Evolutionary conservation across 2,888 invertebrate species (phyloP).

Genomic region (Mactromeris polynyma): DNA sequence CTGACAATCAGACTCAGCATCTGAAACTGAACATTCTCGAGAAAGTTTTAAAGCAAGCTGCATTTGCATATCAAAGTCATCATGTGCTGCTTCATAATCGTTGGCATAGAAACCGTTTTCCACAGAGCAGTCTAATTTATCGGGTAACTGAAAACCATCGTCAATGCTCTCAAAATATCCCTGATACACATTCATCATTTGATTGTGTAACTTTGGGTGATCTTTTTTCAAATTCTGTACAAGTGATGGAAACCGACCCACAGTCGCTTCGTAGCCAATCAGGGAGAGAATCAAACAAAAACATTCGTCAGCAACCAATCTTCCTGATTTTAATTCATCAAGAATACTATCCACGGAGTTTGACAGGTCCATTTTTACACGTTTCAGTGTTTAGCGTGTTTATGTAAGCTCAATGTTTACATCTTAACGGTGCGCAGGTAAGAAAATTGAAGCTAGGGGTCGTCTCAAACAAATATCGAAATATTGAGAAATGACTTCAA

Average conservation of each 20-base stretch:
- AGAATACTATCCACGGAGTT: slow-evolving; percentile 45
- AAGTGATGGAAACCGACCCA: slow-evolving; percentile 52
- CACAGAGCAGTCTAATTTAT: slow-evolving; percentile 63
- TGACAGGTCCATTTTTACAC: neutral
- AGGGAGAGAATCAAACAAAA: slow-evolving; percentile 74
- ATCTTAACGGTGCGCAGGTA: neutral
- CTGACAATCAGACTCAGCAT: neutral
- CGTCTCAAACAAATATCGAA: neutral
- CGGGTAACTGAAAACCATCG: slow-evolving; percentile 43
- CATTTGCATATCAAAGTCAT: slow-evolving; percentile 68
- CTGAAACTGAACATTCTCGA: slow-evolving; percentile 2
- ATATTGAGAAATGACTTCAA: neutral
- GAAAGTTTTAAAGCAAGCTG: slow-evolving; percentile 70
- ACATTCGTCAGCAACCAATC: slow-evolving; percentile 70
- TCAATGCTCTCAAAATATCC: slow-evolving; percentile 64
- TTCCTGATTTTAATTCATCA: slow-evolving; percentile 38
- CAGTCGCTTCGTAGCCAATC: slow-evolving; percentile 64
- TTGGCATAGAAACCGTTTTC: slow-evolving; percentile 72
- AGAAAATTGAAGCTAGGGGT: neutral
- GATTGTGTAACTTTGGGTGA: slow-evolving; percentile 54
- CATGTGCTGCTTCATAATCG: slow-evolving; percentile 42
- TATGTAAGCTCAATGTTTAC: slow-evolving; percentile 18
- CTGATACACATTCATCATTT: slow-evolving; percentile 59
- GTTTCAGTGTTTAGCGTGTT: neutral
- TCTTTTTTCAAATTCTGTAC: slow-evolving; percentile 38